Base-by-base conservation (phyloP, 92 coral and sea anemone genomes). In the Epizoanthus rinbou region DNA sequence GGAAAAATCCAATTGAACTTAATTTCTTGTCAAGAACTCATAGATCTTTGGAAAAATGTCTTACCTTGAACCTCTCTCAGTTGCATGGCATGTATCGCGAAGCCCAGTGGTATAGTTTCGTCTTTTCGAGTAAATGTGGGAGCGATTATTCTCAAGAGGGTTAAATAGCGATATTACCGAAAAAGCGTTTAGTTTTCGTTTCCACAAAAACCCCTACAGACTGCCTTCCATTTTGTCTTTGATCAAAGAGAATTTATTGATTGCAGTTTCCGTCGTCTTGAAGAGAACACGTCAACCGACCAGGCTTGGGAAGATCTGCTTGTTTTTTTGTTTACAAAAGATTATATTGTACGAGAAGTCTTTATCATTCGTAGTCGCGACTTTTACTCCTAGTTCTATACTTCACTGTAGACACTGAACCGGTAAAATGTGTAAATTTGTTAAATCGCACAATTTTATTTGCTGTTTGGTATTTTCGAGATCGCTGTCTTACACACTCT, bases 251-350 rank as follows among this genome's bases (percentile, higher is more conserved):
- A 72, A 50, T 83, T 57, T 83, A 37, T 71, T 54, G 71, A 74
- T 60, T 72, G 53, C 70, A 54, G 86, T 72, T 82, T 80, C 59
- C 64, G 67, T 82, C 69, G 65, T 24, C 71, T 35, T 22, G 66
- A 71, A 62, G 54, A 66, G 52, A 69, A 22, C 52, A 67, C 66
- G 52, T 45, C 53, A 81, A 21, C 76, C 43, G 57, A 57, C 43
- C 24, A 31, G 14, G 52, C 24, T 16, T 9, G 21, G 6, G 67
- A 59, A 59, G 53, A 21, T 21, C 69, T 75, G 74, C 58, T 84
- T 83, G 79, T 76, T 85, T 85, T 89, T 89, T 89, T 86, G 90
- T 86, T 86, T 86, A 85, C 92, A 71, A 69, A 74, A 78, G 93
- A 83, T 86, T 84, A 88, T 85, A 80, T 82, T 69, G 91, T 64